Evolutionary conservation across 2,113 vertebrate genomes (phyloP).

Genomic region (Hyperopisus bebe): DNA sequence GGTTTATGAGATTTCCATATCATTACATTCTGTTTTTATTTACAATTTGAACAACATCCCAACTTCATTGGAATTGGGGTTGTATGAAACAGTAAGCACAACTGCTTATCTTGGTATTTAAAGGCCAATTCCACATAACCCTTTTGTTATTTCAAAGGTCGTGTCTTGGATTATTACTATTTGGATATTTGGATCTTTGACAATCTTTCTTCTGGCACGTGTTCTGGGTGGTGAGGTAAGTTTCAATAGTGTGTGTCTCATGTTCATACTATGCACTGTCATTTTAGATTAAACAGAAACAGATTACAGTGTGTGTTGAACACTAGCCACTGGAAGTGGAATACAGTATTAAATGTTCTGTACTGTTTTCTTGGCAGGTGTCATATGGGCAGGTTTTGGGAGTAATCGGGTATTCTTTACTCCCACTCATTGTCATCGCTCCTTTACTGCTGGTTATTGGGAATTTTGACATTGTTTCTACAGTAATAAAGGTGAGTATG

Average conservation of each 20-base stretch:
- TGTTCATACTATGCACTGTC: background rate
- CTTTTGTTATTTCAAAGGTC: conserved; percentile 61
- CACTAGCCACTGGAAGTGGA: background rate
- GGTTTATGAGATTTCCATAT: no score
- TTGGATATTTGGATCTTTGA: conserved; percentile 98
- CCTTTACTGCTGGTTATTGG: conserved; percentile 85
- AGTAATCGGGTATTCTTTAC: conserved; percentile 95
- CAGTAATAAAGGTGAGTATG: conserved; percentile 83
- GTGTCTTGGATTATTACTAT: conserved; percentile 99
- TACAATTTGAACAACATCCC: no score
- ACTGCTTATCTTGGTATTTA: background rate
- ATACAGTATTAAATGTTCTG: background rate
- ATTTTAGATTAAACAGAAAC: background rate
- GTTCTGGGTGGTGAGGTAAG: conserved; percentile 97
- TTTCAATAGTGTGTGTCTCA: conserved; percentile 20
- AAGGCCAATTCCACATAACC: background rate
- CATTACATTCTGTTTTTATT: no score
- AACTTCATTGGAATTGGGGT: no score
- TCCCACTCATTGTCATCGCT: conserved; percentile 93
- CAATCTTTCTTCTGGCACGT: conserved; percentile 91
- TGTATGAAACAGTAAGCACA: background rate
- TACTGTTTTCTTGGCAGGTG: conserved; percentile 61
- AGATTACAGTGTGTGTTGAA: background rate
- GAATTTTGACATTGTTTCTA: conserved; percentile 86
- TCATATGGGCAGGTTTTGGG: conserved; percentile 95